Evolutionary conservation across 1,140 invertebrate species (phyloP).

Genomic region (Camponotus vicinus): DNA sequence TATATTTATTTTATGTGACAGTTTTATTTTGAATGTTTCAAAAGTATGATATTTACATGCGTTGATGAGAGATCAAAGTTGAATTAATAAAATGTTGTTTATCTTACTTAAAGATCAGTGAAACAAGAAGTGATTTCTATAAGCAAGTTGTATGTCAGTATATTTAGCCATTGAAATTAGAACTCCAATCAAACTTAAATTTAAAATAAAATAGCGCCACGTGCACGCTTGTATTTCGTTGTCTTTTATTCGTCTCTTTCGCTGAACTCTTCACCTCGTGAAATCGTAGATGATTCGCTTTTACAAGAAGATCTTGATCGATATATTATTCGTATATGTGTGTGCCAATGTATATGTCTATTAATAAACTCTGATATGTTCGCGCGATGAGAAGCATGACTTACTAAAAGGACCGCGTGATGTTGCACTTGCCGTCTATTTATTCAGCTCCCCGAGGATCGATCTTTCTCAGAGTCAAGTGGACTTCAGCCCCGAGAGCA

Average conservation of each 20-base stretch:
- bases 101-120: neutral
- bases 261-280: neutral
- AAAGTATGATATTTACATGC: neutral
- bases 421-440: neutral
- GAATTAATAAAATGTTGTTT: neutral
- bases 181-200: neutral
- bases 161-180: neutral
- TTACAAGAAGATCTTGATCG: neutral
- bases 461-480: neutral
- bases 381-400: neutral
- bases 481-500: neutral
- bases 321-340: neutral
- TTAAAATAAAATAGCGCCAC: neutral
- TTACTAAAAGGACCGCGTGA: neutral
- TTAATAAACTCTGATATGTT: slow-evolving; percentile 11
- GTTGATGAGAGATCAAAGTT: neutral
- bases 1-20: neutral
- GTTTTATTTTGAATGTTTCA: neutral
- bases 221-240: neutral
- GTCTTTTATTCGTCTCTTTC: slow-evolving; percentile 5
- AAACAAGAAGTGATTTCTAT: no score
- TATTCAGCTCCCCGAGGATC: neutral
- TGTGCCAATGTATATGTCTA: neutral
- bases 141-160: neutral
- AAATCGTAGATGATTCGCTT: neutral